Conservation (phyloP, 2,888 invertebrate genomes). For the Pandemis cinnamomeana region DNA sequence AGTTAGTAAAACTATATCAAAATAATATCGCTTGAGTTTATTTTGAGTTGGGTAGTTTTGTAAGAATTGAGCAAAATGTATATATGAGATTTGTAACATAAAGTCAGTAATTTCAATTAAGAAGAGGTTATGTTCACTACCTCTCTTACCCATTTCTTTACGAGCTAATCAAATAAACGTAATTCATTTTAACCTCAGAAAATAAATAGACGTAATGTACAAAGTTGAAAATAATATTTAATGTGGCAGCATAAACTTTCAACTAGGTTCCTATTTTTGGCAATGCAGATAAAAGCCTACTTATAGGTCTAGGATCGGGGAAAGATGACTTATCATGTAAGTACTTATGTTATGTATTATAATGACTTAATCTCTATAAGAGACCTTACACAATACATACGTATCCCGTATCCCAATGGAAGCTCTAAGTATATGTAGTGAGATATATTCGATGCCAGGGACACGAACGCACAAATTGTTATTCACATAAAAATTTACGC, state of each 20-base stretch:
- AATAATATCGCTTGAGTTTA: conserved; percentile 6
- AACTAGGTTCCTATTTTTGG: conserved; percentile 1
- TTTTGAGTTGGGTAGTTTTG: neutral
- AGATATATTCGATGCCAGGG: no score
- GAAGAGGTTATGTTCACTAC: neutral
- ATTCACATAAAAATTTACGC: neutral
- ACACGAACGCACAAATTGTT: neutral
- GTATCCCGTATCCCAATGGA: neutral
- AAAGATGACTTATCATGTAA: conserved; percentile 25
- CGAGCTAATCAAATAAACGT: neutral
- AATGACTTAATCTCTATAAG: conserved; percentile 15
- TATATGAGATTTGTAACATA: neutral
- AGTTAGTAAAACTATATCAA: conserved; percentile 13
- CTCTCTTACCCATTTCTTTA: neutral
- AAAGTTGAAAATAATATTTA: neutral
- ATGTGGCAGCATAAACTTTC: neutral
- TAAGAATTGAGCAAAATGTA: conserved; percentile 22
- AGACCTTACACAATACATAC: conserved; percentile 10
- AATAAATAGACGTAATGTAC: neutral
- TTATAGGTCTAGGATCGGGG: conserved; percentile 22
- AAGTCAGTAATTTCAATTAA: neutral
- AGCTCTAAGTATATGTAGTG: no score
- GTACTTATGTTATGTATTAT: conserved; percentile 32
- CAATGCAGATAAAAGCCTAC: conserved; percentile 25
- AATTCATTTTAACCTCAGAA: neutral